Evolutionary conservation across 1,140 invertebrate genomes (phyloP).

Genomic region (Scaptomyza montana): DNA sequence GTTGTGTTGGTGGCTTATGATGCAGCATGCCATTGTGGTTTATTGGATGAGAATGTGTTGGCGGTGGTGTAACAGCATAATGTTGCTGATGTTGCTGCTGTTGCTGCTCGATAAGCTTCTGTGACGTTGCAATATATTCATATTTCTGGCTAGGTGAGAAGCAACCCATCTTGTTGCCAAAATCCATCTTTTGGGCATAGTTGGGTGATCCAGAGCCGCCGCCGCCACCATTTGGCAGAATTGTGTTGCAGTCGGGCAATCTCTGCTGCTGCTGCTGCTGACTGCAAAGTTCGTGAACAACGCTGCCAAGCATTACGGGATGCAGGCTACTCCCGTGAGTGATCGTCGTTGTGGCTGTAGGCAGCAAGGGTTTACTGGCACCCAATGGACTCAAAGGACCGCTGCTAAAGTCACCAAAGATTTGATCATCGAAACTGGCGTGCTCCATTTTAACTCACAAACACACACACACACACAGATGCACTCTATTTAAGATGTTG

Average conservation of each 20-base stretch:
- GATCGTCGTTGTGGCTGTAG: constrained; percentile 62
- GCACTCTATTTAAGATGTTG: constrained; percentile 7
- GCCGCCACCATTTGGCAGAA: constrained; percentile 67
- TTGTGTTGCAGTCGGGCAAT: constrained; percentile 80
- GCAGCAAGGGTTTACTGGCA: constrained; percentile 81
- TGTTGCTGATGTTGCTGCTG: constrained; percentile 66
- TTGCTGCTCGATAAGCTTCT: constrained; percentile 67
- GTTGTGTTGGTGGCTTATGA: constrained; percentile 51
- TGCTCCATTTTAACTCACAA: constrained; percentile 86
- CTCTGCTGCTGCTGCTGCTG: constrained; percentile 67
- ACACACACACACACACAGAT: constrained; percentile 16
- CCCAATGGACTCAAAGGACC: constrained; percentile 77
- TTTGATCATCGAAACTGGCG: constrained; percentile 89
- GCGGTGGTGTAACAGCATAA: constrained; percentile 65
- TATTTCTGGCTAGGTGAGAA: constrained; percentile 82
- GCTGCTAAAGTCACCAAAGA: constrained; percentile 88
- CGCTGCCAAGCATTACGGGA: constrained; percentile 88
- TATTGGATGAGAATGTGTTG: constrained; percentile 31
- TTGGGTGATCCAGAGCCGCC: constrained; percentile 73
- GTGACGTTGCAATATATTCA: constrained; percentile 73
- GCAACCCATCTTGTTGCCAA: constrained; percentile 78
- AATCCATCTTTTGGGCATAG: constrained; percentile 75
- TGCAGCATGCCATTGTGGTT: constrained; percentile 69
- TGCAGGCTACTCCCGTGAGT: constrained; percentile 57
- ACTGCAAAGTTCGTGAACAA: constrained; percentile 70